Evolutionary conservation across 2,888 invertebrate genomes (phyloP).

Genomic region (Oscheius myriophilus): DNA sequence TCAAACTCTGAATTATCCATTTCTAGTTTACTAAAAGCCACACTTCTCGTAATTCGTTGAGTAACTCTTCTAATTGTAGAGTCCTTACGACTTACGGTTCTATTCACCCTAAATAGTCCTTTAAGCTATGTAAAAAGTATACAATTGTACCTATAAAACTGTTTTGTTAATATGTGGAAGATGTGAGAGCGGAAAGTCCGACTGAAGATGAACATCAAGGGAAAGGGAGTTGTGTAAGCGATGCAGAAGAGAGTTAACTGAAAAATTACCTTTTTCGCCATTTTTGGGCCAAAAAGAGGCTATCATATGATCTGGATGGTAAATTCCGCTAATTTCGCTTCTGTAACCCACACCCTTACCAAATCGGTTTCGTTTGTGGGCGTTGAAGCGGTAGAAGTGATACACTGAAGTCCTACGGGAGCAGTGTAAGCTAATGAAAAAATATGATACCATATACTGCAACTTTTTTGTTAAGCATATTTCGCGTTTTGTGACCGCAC

Average conservation of each 20-base stretch:
- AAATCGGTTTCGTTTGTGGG: neutral
- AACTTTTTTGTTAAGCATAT: too few species aligned
- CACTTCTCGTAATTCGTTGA: constrained; percentile 42
- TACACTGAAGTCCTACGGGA: too few species aligned
- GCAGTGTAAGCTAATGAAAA: too few species aligned
- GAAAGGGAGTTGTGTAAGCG: constrained; percentile 48
- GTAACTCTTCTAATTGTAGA: constrained; percentile 43
- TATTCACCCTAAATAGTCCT: constrained; percentile 29
- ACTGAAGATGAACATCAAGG: constrained; percentile 44
- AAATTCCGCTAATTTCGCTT: neutral
- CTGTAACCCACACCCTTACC: neutral
- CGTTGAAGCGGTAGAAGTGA: too few species aligned
- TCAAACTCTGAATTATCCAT: constrained; percentile 58
- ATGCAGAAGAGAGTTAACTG: constrained; percentile 46
- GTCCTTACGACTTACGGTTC: constrained; percentile 34
- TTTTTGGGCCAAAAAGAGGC: too few species aligned
- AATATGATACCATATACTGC: too few species aligned
- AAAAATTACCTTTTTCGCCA: constrained; percentile 1
- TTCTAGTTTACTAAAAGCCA: constrained; percentile 55
- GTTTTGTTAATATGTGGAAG: constrained; percentile 47
- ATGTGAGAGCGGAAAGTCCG: constrained; percentile 50
- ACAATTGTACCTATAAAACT: constrained; percentile 37
- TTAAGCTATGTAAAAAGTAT: neutral
- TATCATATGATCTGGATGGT: too few species aligned
- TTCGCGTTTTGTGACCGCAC: too few species aligned